Base-by-base conservation (phyloP, 2,888 invertebrate genomes). In the Muscina levida region DNA sequence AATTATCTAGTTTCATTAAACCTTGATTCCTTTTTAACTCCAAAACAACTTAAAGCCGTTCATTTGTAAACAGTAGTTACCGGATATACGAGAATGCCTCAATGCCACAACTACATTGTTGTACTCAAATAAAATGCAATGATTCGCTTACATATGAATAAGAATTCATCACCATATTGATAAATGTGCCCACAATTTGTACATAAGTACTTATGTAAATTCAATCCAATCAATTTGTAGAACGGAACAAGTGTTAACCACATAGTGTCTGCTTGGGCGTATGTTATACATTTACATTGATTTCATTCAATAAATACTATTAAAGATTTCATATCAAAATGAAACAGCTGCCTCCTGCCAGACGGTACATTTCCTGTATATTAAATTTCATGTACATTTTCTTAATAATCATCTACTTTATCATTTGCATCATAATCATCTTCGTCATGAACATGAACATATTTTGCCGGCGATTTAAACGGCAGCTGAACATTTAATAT, bases 51-150 rank as follows among this genome's bases (percentile, higher is more conserved):
- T 13, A 19, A 11, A 11, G 11, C 5, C 59, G 37, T 59, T 59
- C 59, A 37, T 13, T 19, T 59, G 59, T 31, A 59, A 59, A 59
- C 59, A 59, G 39, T 59, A 31, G 39, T 59, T 59, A 37, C 59
- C 59, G 59, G 37, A 39, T 59, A 37, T 59, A 17, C 39, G 59
- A 39, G n/a, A n/a, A n/a, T n/a, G n/a, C 17, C 26, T 37, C 37
- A 59, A 59, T n/a, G 39, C 39, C 59, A 57, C 15, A 15, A 8
- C 31, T 8, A 15, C 15, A 17, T 1, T 13, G 11, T 37, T 59
- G 37, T 59, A 37, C 13, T 59, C 59, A 37, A 37, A 59, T 59
- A 31, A 59, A 19, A 19, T 10, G 3, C 39, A 8, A 37, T 37
- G 31, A 39, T 39, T 59, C 37, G 5, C 37, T 4, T 37, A 37